Evolutionary conservation across 2,113 vertebrate species (phyloP).

Genomic region (Alaudala cheleensis): DNA sequence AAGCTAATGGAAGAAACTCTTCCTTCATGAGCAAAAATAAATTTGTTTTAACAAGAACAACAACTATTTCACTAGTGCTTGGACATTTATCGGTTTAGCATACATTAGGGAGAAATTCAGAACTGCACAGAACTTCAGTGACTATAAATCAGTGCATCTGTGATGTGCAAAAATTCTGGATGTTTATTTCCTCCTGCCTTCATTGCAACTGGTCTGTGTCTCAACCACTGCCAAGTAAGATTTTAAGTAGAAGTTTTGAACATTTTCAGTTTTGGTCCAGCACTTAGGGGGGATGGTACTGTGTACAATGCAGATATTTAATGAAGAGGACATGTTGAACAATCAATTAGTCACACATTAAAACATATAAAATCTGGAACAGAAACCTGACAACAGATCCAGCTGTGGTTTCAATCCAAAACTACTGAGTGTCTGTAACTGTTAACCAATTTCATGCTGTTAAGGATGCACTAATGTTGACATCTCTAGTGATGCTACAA

Average conservation of each 20-base stretch:
- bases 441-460: not conserved
- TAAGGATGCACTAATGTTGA: not conserved
- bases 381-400: not conserved
- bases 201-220: not conserved
- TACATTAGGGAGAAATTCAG: constrained; percentile 7
- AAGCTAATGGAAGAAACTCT: constrained; percentile 50
- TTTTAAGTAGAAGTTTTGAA: not conserved
- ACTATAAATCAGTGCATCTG: not conserved
- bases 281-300: not conserved
- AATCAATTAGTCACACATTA: not conserved
- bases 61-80: not conserved
- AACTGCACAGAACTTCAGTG: not conserved
- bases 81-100: not conserved
- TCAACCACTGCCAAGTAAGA: not conserved
- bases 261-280: not conserved
- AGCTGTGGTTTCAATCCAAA: not conserved
- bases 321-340: not conserved
- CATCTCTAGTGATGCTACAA: not conserved
- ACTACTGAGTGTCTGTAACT: not conserved
- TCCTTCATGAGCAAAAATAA: constrained; percentile 36
- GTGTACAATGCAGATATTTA: not conserved
- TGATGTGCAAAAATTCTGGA: not conserved
- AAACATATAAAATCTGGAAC: not conserved
- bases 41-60: constrained; percentile 29
- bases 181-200: not conserved